phyloP scores from a whole-genome alignment of 2,888 invertebrate genomes.

The Stramonita haemastoma region DNA sequence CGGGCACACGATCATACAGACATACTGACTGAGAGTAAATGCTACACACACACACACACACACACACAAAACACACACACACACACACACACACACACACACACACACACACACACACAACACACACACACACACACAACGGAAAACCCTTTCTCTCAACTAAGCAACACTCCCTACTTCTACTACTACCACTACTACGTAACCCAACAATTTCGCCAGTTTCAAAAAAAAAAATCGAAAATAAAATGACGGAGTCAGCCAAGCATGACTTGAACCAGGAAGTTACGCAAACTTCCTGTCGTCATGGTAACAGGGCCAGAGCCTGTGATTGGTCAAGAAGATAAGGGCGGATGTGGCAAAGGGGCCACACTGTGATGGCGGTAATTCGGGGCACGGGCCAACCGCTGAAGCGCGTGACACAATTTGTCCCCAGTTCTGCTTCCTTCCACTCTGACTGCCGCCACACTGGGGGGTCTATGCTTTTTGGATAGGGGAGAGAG shows the following conservation, averaged over 20 bases:
- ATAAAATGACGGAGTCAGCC: background rate
- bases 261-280: background rate
- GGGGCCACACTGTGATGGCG: background rate
- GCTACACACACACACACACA: background rate
- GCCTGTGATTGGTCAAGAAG: constrained; percentile 13
- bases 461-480: too few species aligned
- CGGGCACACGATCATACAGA: too few species aligned
- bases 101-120: too few species aligned
- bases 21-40: too few species aligned
- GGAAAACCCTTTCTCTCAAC: too few species aligned
- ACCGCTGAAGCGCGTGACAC: background rate
- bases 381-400: background rate
- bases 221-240: too few species aligned
- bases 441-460: background rate
- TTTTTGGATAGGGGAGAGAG: background rate
- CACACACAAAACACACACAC: background rate
- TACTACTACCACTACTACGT: too few species aligned
- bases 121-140: background rate
- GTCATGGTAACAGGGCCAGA: background rate
- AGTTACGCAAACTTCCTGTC: constrained; percentile 6
- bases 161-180: too few species aligned
- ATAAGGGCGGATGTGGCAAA: background rate
- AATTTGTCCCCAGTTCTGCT: background rate
- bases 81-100: background rate
- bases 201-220: too few species aligned